Evolutionary conservation across 2,888 invertebrate genomes (phyloP).

Genomic region (Resseliella maxima): DNA sequence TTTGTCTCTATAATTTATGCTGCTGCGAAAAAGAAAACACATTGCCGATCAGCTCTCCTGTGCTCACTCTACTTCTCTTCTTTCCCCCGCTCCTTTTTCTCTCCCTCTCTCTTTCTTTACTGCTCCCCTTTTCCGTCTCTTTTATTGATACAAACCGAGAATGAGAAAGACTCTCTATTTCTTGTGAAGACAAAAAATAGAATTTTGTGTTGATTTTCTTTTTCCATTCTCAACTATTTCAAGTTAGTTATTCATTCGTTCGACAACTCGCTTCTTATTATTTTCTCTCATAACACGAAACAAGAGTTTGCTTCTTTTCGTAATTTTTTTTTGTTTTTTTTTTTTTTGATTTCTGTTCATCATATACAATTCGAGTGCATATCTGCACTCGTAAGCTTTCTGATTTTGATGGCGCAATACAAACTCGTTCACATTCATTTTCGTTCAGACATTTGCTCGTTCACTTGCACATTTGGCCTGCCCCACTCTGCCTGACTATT

Average conservation of each 20-base stretch:
- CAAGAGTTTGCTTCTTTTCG: not conserved
- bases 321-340: too few relatives aligned
- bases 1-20: slow-evolving; percentile 32
- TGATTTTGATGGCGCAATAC: not conserved
- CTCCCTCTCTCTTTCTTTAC: not conserved
- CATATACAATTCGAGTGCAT: not conserved
- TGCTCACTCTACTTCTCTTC: not conserved
- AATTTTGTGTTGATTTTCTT: too few relatives aligned
- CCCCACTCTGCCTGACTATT: too few relatives aligned
- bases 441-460: not conserved
- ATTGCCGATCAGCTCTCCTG: not conserved
- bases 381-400: not conserved
- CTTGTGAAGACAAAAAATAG: too few relatives aligned
- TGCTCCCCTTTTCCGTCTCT: too few relatives aligned
- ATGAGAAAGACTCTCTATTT: too few relatives aligned
- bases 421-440: not conserved
- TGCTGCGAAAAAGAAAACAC: not conserved
- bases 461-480: not conserved
- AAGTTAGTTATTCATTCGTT: not conserved
- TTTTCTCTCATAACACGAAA: not conserved
- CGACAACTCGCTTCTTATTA: not conserved
- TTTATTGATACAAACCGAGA: too few relatives aligned
- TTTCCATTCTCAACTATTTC: not conserved
- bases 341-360: too few relatives aligned
- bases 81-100: too few relatives aligned